These are phyloP conservation scores for Vireo altiloquus DNA, from an alignment of 2,113 vertebrate species.

Conservation along the genomic window DNA sequence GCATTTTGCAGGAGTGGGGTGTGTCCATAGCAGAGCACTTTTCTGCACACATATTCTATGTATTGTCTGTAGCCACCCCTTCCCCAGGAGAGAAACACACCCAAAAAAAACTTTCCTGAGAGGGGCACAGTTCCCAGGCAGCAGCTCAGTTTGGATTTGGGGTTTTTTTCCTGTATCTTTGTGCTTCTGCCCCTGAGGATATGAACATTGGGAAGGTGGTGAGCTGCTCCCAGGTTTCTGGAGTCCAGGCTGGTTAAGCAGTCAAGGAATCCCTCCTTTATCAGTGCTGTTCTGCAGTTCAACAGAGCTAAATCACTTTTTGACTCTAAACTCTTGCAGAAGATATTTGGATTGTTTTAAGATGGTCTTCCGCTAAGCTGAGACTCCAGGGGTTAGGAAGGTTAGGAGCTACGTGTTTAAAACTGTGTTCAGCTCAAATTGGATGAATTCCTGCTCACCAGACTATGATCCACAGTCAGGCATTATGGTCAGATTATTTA, in stretches of 20 bases:
- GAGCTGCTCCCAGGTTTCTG: background rate
- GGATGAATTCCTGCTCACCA: slow-evolving; percentile 50
- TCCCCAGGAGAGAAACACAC: background rate
- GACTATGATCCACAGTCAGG: slow-evolving; percentile 32
- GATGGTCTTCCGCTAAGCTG: background rate
- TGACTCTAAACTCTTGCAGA: background rate
- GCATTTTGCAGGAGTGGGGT: background rate
- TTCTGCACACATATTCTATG: background rate
- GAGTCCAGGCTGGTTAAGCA: background rate
- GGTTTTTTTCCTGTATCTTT: background rate
- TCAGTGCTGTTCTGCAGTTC: background rate
- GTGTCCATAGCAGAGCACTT: background rate
- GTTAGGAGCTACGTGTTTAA: background rate
- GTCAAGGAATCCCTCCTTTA: background rate
- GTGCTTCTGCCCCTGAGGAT: background rate
- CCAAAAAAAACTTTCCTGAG: background rate
- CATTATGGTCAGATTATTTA: slow-evolving; percentile 25
- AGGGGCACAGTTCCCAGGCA: background rate
- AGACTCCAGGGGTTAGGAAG: background rate
- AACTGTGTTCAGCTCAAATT: background rate
- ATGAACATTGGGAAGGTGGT: fast-evolving
- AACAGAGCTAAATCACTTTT: background rate
- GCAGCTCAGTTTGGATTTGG: background rate
- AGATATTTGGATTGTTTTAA: background rate
- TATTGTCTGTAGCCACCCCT: background rate